Conservation (phyloP, 1,140 invertebrate species). For the Dolichoris vasculosae region DNA sequence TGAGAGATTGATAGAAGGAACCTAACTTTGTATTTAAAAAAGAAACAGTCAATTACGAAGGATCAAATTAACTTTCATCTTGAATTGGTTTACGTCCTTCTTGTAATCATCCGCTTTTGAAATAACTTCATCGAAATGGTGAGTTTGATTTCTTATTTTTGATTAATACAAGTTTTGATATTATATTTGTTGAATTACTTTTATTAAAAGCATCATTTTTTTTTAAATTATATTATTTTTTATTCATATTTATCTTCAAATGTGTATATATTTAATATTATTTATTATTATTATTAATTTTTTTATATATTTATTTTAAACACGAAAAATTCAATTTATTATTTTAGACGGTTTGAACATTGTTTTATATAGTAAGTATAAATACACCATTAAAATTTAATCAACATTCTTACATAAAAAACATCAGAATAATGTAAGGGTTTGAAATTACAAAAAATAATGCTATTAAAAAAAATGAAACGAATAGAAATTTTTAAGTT, state of each 20-base stretch:
- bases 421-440: background rate
- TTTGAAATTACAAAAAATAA: background rate
- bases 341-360: too few relatives aligned
- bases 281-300: too few relatives aligned
- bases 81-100: background rate
- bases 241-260: too few relatives aligned
- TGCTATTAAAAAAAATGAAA: background rate
- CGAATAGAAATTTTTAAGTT: background rate
- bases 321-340: too few relatives aligned
- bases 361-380: too few relatives aligned
- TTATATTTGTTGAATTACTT: too few relatives aligned
- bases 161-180: too few relatives aligned
- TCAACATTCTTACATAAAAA: background rate
- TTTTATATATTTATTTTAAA: too few relatives aligned
- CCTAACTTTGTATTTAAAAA: background rate
- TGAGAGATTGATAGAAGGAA: background rate
- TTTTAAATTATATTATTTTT: too few relatives aligned
- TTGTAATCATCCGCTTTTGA: background rate
- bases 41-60: background rate
- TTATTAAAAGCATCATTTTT: too few relatives aligned
- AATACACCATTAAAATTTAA: too few relatives aligned
- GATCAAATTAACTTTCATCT: background rate
- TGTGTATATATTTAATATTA: too few relatives aligned
- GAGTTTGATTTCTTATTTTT: background rate
- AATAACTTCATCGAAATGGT: constrained; percentile 2